phyloP scores from a whole-genome alignment of 2,113 vertebrate genomes.

The Balaenoptera acutorostrata region DNA sequence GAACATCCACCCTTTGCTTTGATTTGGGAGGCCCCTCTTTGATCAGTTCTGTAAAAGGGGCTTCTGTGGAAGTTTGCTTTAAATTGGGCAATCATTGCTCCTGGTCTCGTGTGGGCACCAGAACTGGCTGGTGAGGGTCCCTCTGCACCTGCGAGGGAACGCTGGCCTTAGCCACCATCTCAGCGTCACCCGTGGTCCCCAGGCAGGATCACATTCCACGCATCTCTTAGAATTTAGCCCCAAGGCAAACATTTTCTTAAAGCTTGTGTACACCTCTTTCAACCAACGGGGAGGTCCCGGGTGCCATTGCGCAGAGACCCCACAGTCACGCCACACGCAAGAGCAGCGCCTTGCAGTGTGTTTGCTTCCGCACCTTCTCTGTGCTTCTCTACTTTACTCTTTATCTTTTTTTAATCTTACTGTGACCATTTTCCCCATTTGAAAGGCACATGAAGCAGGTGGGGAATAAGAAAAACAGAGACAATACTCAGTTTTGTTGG shows the following conservation, averaged over 20 bases:
- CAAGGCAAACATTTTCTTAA: background rate
- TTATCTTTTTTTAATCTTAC: background rate
- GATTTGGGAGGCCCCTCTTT: background rate
- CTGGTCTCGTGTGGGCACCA: background rate
- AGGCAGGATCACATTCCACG: rapidly evolving
- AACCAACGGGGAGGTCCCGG: no score
- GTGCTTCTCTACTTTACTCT: background rate
- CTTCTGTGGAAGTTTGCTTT: background rate
- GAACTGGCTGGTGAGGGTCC: rapidly evolving
- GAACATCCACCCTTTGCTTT: background rate
- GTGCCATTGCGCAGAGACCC: rapidly evolving
- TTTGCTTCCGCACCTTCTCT: background rate
- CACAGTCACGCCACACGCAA: rapidly evolving
- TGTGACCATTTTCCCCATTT: background rate
- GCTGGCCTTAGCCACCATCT: background rate
- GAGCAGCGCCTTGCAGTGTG: rapidly evolving
- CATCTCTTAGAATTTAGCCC: background rate
- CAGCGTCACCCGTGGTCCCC: background rate
- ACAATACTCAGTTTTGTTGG: background rate
- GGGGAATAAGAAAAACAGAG: background rate
- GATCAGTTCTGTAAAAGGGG: background rate
- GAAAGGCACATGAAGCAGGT: background rate
- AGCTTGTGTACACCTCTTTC: background rate
- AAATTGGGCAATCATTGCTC: background rate
- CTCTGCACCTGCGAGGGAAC: background rate